Percentiles rank a stretch among this genome's conserved stretches.
phyloP scores from a whole-genome alignment of 2,797 vertebrate genomes.

The Cryptoblepharus egeriae region DNA sequence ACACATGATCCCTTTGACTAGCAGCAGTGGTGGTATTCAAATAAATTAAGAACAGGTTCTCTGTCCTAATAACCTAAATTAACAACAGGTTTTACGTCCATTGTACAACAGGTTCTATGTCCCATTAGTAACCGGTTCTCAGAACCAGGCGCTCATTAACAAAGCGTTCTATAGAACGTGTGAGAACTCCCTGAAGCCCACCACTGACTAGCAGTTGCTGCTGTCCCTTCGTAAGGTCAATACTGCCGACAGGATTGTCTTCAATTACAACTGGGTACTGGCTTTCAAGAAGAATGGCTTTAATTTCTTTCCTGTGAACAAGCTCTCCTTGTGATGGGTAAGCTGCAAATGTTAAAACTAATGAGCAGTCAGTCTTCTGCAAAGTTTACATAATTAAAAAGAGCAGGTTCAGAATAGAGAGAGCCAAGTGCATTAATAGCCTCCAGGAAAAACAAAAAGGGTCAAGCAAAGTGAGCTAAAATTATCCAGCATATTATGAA shows the following conservation, averaged over 20 bases:
- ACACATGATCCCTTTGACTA: too few species aligned
- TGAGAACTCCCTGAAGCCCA: too few species aligned
- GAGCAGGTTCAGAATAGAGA: neutral
- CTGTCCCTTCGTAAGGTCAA: neutral
- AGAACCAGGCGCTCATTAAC: too few species aligned
- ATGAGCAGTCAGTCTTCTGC: neutral
- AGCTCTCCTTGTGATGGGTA: neutral
- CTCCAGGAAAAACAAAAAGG: neutral
- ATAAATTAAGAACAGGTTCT: too few species aligned
- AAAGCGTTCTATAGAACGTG: too few species aligned
- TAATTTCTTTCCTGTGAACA: constrained; percentile 4
- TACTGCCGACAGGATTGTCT: neutral
- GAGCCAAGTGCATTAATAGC: neutral
- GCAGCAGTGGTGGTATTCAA: too few species aligned
- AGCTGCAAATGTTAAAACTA: constrained; percentile 32
- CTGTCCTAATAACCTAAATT: too few species aligned
- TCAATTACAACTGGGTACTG: neutral
- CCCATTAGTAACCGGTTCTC: too few species aligned
- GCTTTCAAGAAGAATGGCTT: constrained; percentile 13
- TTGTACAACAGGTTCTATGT: too few species aligned
- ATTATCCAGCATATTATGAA: neutral
- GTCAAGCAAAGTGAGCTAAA: constrained; percentile 7
- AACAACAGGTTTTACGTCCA: too few species aligned
- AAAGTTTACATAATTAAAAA: constrained; percentile 15
- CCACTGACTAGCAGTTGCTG: neutral